A percentile compares a stretch with the other conserved stretches of the same genome.
Conservation (phyloP, 2,888 invertebrate genomes). For the Pteria penguin region DNA sequence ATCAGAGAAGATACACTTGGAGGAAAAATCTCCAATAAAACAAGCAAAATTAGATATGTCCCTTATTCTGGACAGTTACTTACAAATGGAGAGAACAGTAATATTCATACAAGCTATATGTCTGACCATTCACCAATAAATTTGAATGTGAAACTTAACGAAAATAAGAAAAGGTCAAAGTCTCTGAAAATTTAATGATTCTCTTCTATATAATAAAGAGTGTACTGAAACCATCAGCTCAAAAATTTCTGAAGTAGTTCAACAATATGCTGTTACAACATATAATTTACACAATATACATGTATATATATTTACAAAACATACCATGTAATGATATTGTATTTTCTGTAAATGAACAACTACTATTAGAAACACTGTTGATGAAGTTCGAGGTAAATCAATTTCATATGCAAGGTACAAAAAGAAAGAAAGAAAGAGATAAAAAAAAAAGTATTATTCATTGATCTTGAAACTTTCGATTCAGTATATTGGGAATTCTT, state of each 20-base stretch:
- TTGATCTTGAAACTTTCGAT: too few relatives aligned
- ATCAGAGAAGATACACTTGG: not conserved
- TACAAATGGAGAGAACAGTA: not conserved
- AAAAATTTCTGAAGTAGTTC: conserved; percentile 2
- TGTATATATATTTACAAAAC: not conserved
- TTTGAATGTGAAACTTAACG: conserved; percentile 5
- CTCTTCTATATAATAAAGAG: conserved; percentile 17
- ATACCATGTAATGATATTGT: conserved; percentile 14
- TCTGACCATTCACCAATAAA: not conserved
- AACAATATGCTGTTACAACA: conserved; percentile 20
- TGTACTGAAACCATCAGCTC: conserved; percentile 17
- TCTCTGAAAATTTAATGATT: conserved; percentile 34
- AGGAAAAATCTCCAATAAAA: not conserved
- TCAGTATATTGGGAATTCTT: too few relatives aligned
- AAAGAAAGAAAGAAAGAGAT: conserved; percentile 26
- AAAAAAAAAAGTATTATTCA: too few relatives aligned
- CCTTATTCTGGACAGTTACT: not conserved
- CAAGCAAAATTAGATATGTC: not conserved
- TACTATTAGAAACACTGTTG: conserved; percentile 29
- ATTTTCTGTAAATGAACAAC: conserved; percentile 29
- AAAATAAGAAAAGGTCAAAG: conserved; percentile 13
- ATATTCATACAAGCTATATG: conserved; percentile 1
- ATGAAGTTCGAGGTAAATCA: conserved; percentile 22
- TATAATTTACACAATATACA: conserved; percentile 17
- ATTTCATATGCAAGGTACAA: conserved; percentile 17